A percentile compares a stretch with the other conserved stretches of the same genome.
These are phyloP conservation scores for Shinisaurus crocodilurus DNA, from an alignment of 2,113 vertebrate genomes.

Conservation along the genomic window DNA sequence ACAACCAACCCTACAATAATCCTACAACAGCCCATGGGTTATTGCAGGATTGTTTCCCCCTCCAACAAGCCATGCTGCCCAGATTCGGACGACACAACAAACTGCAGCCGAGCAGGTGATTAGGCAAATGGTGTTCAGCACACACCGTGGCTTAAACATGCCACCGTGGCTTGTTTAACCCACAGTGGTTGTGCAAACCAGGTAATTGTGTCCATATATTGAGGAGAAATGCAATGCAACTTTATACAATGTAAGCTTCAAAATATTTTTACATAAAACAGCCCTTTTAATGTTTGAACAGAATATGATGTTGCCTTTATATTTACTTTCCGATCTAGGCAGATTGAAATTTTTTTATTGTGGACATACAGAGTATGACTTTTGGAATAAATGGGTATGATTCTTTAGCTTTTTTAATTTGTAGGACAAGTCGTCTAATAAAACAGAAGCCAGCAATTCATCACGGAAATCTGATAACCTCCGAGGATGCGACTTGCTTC, in stretches of 20 bases:
- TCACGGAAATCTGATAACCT: slow-evolving; percentile 94
- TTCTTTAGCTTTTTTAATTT: background rate
- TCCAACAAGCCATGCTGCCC: no score
- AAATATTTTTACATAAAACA: background rate
- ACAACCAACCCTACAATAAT: no score
- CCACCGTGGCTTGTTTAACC: no score
- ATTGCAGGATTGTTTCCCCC: no score
- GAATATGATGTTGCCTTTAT: background rate
- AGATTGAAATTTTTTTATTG: background rate
- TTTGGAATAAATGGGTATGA: background rate
- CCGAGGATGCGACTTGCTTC: slow-evolving; percentile 94
- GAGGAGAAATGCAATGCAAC: background rate
- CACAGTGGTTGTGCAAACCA: background rate
- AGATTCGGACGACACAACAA: no score
- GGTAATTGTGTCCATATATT: background rate
- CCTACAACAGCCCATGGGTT: no score
- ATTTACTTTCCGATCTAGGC: background rate
- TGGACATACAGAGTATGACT: background rate
- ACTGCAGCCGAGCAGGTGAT: no score
- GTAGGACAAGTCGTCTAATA: slow-evolving; percentile 92
- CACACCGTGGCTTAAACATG: no score
- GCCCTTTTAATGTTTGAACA: background rate
- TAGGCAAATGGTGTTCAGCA: no score
- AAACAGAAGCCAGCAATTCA: slow-evolving; percentile 83
- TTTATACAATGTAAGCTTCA: background rate